Conservation (phyloP, 2,888 invertebrate genomes). For the Andrena chrysosceles region DNA sequence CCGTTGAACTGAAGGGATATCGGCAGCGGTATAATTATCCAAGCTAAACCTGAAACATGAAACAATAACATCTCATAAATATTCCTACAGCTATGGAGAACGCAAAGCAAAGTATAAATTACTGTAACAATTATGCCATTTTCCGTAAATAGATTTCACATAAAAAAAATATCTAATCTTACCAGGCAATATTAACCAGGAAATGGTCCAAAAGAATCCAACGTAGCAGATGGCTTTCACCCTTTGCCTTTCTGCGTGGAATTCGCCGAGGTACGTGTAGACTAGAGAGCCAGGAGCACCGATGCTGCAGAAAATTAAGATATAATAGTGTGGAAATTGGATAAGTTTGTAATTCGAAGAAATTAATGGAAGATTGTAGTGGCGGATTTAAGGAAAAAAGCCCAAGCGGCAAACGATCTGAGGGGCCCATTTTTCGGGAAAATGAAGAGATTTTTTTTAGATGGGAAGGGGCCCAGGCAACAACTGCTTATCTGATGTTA, state of each 20-base stretch:
- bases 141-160: not conserved
- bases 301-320: slow-evolving; percentile 68
- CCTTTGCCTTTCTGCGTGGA: slow-evolving; percentile 87
- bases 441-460: not conserved
- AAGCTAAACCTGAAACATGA: slow-evolving; percentile 87
- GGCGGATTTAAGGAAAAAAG: no score
- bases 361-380: no score
- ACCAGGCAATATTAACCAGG: slow-evolving; percentile 88
- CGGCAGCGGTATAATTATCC: slow-evolving; percentile 88
- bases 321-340: no score
- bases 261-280: slow-evolving; percentile 89
- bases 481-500: no score
- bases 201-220: slow-evolving; percentile 88
- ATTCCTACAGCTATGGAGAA: no score
- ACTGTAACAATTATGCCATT: no score
- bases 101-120: no score
- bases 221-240: slow-evolving; percentile 88
- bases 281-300: slow-evolving; percentile 88
- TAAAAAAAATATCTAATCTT: slow-evolving; percentile 2
- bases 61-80: not conserved
- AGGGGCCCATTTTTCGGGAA: no score
- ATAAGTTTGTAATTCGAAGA: no score
- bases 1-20: slow-evolving; percentile 76
- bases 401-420: no score
- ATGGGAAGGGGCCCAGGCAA: not conserved